Base-by-base conservation (phyloP, 2,113 vertebrate genomes). In the Callionymus lyra region DNA sequence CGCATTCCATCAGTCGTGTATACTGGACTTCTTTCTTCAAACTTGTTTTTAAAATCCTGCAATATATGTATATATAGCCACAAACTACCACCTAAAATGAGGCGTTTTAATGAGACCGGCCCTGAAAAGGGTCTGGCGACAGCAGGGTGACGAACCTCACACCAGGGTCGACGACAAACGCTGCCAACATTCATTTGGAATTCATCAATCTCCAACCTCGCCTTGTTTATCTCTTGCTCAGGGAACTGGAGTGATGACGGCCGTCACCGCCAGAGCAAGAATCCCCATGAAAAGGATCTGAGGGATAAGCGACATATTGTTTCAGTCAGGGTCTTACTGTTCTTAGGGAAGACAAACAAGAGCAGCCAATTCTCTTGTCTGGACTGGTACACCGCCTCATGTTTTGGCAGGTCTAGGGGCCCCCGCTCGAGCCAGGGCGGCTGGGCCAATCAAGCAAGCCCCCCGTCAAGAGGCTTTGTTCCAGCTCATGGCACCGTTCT, bases 401-500 rank as follows among this genome's bases (percentile, higher is more conserved):
- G 2, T 54, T 72, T 60, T 69, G 61, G 67, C 68, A 66, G 56
- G 63, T 73, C 70, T 53, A 10, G 2, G 33, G 42, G 53, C 53
- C 65, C 61, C 35, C 13, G 55, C 59, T 44, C 27, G 35, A 58
- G 58, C 58, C 12, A 21, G 32, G 44, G 34, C 36, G 39, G 45
- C 35, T 38, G 18, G 35, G 54, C 65, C 65, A 79, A 77, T 81
- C 72, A 78, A 60, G 53, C 45, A 17, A n/a, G 47, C 48, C 66
- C 77, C 79, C 79, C n/a, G 51, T 65, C 27, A 68, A 57, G 72
- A 59, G 38, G 72, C 77, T 84, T 81, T 82, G 79, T 85, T 84
- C 73, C 70, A 74, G 63, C 56, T 65, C 73, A 69, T 72, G 35
- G 61, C 68, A 64, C 63, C 32, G 65, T 71, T 74, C 69, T 56